A percentile compares a stretch with the other conserved stretches of the same genome.
These are phyloP conservation scores for Sterna hirundo DNA, from an alignment of 2,113 vertebrate species.

Conservation along the genomic window DNA sequence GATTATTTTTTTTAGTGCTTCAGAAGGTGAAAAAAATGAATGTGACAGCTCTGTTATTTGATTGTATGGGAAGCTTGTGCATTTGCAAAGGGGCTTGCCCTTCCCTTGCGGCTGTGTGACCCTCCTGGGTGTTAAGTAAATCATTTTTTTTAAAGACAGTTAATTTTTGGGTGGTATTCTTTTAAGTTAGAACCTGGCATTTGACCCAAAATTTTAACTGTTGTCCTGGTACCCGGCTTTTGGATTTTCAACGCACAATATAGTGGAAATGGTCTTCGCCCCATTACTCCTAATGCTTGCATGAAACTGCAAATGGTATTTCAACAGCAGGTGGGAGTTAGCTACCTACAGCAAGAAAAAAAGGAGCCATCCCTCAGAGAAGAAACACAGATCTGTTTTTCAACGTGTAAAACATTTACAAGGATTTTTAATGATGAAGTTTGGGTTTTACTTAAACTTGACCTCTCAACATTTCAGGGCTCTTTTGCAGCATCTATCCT, in stretches of 20 bases:
- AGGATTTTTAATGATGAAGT: background rate
- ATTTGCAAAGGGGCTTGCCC: constrained; percentile 31
- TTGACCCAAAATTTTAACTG: constrained; percentile 44
- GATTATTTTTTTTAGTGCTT: background rate
- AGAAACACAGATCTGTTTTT: background rate
- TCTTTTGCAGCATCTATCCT: background rate
- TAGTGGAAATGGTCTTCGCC: constrained; percentile 42
- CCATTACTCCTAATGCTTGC: constrained; percentile 57
- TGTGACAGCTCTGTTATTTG: constrained; percentile 19
- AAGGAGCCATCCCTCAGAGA: background rate
- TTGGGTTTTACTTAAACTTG: constrained; percentile 29
- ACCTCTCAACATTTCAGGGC: background rate
- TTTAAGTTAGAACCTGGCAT: constrained; percentile 36
- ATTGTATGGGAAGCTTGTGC: constrained; percentile 22
- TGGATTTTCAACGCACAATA: constrained; percentile 25
- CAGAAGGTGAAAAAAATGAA: constrained; percentile 53
- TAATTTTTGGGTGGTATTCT: constrained; percentile 10
- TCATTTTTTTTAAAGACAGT: constrained; percentile 17
- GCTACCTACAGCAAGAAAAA: constrained; percentile 37
- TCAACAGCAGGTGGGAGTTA: constrained; percentile 42
- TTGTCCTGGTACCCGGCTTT: constrained; percentile 25
- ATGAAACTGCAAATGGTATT: constrained; percentile 59
- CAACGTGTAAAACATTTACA: background rate
- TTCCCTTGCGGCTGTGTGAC: constrained; percentile 10
- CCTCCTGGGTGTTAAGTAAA: background rate